Conservation (phyloP, 2,888 invertebrate genomes). For the Morpho helenor region DNA sequence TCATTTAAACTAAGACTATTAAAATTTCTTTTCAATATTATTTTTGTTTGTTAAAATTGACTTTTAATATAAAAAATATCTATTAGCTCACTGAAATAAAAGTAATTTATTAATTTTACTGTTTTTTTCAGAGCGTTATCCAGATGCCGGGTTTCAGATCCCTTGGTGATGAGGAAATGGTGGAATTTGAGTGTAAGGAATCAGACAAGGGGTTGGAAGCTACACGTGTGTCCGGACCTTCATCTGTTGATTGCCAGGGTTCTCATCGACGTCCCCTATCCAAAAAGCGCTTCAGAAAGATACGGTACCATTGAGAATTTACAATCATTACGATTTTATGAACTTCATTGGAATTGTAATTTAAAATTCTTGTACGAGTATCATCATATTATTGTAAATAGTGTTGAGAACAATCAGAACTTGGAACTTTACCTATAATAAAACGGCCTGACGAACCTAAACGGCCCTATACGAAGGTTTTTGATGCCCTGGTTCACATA, state of each 20-base stretch:
- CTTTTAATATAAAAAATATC: background rate
- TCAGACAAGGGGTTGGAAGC: slow-evolving; percentile 94
- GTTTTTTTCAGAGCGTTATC: slow-evolving; percentile 88
- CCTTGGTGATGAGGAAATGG: slow-evolving; percentile 91
- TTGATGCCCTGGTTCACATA: no score
- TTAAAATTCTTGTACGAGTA: no score
- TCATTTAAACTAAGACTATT: background rate
- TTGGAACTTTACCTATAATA: no score
- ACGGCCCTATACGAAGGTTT: no score
- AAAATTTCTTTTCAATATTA: background rate
- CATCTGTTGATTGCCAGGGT: slow-evolving; percentile 88
- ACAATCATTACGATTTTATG: no score
- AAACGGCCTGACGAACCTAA: no score
- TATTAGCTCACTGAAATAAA: no score
- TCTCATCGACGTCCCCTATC: slow-evolving; percentile 89
- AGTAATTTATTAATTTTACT: background rate
- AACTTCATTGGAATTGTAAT: no score
- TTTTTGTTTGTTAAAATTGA: no score
- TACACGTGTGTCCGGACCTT: slow-evolving; percentile 89
- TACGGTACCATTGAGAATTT: slow-evolving; percentile 78
- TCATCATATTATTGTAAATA: no score
- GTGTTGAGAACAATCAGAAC: no score
- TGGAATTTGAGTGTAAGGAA: slow-evolving; percentile 91
- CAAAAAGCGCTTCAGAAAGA: slow-evolving; percentile 90
- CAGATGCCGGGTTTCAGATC: slow-evolving; percentile 95